Percentiles rank a stretch among this genome's conserved stretches.
Conservation (phyloP, 2,113 vertebrate genomes). For the Anseranas semipalmata region DNA sequence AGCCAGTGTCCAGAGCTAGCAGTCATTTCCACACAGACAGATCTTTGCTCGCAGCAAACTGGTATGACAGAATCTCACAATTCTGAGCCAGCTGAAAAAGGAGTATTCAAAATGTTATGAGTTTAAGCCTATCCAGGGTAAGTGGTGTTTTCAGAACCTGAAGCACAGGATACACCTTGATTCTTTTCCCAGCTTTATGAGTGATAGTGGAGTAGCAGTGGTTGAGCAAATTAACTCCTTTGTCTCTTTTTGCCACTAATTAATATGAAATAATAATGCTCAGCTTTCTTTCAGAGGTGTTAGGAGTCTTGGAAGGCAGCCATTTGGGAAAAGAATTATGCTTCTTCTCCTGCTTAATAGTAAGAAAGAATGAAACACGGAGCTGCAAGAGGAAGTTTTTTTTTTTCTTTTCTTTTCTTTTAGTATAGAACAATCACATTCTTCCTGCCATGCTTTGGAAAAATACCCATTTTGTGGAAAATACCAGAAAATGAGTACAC, state of each 20-base stretch:
- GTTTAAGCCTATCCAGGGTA: neutral
- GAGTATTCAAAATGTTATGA: neutral
- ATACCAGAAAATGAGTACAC: neutral
- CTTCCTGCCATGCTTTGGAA: neutral
- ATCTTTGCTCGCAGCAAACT: neutral
- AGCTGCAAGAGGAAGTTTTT: neutral
- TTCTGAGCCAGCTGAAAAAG: neutral
- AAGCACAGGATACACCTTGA: neutral
- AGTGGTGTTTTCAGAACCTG: neutral
- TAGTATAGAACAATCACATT: neutral
- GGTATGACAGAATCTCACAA: neutral
- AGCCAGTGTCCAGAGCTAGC: neutral
- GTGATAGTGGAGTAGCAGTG: neutral
- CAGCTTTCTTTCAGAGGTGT: neutral
- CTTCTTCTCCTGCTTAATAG: neutral
- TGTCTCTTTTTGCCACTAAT: neutral
- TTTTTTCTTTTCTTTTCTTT: neutral
- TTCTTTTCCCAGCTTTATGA: neutral
- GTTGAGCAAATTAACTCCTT: neutral
- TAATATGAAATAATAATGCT: conserved; percentile 8
- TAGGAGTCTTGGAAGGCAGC: neutral
- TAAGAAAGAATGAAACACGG: neutral
- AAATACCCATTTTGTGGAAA: neutral
- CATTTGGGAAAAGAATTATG: neutral
- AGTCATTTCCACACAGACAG: neutral